phyloP scores from a whole-genome alignment of 2,797 vertebrate genomes.

The Trichosurus vulpecula region DNA sequence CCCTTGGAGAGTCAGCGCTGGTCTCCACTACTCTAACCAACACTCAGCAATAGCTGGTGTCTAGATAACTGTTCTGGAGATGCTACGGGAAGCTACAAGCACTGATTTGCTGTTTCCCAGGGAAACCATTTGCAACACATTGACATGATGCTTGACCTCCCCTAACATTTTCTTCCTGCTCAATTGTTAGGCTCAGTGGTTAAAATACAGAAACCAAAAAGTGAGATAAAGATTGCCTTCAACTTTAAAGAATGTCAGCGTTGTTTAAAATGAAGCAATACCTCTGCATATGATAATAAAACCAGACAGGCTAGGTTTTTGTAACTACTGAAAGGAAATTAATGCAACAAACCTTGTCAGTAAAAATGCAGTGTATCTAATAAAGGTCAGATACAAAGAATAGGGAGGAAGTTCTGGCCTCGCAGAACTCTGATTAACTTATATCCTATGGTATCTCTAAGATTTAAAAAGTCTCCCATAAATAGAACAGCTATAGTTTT shows the following conservation, averaged over 20 bases:
- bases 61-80: constrained; percentile 71
- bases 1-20: background rate
- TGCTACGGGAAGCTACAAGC: constrained; percentile 74
- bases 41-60: constrained; percentile 58
- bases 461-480: constrained; percentile 46
- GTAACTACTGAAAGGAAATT: constrained; percentile 61
- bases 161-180: constrained; percentile 73
- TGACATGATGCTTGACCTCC: constrained; percentile 83
- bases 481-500: constrained; percentile 30
- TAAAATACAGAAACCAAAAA: constrained; percentile 59
- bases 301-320: constrained; percentile 31
- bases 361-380: constrained; percentile 1
- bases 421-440: constrained; percentile 65
- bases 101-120: constrained; percentile 83
- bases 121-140: constrained; percentile 83
- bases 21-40: constrained; percentile 61
- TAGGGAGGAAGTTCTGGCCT: constrained; percentile 52
- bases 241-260: constrained; percentile 44
- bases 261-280: constrained; percentile 16
- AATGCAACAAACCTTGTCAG: constrained; percentile 63
- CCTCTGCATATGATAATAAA: constrained; percentile 55
- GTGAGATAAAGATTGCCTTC: background rate
- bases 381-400: background rate
- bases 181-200: constrained; percentile 64
- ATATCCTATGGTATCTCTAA: background rate